These are phyloP conservation scores for Brachionus asplanchnoidis DNA, from an alignment of 1,140 invertebrate genomes.

Conservation along the genomic window DNA sequence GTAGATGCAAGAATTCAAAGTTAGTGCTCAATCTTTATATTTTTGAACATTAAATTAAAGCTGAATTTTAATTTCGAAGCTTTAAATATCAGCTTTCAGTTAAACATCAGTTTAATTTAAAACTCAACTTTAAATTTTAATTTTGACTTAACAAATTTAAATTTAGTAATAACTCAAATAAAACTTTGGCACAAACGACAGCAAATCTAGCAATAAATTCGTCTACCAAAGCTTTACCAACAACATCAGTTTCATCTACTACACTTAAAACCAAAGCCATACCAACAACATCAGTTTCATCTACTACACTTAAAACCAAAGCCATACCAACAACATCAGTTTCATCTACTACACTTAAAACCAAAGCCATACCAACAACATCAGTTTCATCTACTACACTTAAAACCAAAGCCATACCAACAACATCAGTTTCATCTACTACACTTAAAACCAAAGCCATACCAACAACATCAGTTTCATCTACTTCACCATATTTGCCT, in stretches of 20 bases:
- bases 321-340: not conserved
- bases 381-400: no score
- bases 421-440: not conserved
- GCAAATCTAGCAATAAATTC: not conserved
- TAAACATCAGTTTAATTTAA: not conserved
- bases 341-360: not conserved
- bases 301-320: no score
- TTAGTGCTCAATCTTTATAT: not conserved
- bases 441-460: not conserved
- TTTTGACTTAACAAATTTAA: not conserved
- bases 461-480: not conserved
- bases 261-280: no score
- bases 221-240: not conserved
- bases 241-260: not conserved
- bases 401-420: not conserved
- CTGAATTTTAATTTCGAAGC: no score
- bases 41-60: not conserved
- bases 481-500: not conserved
- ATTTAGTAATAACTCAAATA: not conserved
- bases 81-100: no score
- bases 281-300: no score
- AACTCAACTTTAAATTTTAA: not conserved
- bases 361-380: not conserved
- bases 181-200: not conserved
- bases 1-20: not conserved